Conservation (phyloP, 2,113 vertebrate species). For the Eira barbara region DNA sequence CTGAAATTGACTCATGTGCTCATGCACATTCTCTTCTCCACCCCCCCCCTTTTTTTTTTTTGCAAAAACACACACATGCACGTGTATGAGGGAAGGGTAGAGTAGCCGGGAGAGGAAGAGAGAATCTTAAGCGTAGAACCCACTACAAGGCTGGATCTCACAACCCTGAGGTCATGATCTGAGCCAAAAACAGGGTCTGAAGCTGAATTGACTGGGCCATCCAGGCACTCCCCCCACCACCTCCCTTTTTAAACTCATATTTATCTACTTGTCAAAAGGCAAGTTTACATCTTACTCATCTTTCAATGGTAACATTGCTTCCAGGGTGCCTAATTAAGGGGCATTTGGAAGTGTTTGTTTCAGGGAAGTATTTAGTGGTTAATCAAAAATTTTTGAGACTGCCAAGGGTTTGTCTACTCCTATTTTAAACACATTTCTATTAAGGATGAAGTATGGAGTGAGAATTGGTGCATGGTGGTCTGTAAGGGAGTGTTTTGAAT, state of each 20-base stretch:
- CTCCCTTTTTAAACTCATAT: neutral
- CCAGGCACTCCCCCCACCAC: neutral
- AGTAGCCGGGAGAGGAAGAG: neutral
- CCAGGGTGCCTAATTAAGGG: neutral
- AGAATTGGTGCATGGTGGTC: neutral
- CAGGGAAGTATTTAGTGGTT: neutral
- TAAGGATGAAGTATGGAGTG: neutral
- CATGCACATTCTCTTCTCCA: neutral
- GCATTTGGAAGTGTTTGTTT: neutral
- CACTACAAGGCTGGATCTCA: neutral
- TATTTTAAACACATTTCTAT: neutral
- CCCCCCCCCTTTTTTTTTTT: fast-evolving
- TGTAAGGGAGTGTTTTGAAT: neutral
- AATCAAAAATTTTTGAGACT: neutral
- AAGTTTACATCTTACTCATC: neutral
- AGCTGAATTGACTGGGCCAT: neutral
- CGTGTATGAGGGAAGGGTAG: neutral
- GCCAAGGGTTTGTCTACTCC: neutral
- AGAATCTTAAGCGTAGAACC: neutral
- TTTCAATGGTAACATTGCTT: neutral
- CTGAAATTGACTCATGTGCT: neutral
- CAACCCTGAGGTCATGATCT: neutral
- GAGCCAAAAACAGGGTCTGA: neutral
- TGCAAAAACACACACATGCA: neutral
- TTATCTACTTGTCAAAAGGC: neutral